Conservation (phyloP, 2,113 vertebrate species). For the Albula glossodonta region DNA sequence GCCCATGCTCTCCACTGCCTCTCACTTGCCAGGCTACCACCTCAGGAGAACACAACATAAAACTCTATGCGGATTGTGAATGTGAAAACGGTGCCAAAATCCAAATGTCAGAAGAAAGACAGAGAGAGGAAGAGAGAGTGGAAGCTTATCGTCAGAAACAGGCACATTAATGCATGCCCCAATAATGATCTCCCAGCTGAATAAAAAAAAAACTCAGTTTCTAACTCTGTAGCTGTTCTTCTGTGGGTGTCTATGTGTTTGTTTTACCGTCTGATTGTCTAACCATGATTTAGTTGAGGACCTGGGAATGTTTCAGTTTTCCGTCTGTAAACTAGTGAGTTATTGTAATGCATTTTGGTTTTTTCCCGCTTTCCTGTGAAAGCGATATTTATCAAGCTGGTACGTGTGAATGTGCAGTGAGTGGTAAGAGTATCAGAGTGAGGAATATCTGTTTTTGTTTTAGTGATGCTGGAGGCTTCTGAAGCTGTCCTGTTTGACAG, state of each 20-base stretch:
- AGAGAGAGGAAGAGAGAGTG: not conserved
- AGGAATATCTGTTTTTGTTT: conserved; percentile 3
- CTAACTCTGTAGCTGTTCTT: not conserved
- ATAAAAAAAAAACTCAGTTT: not conserved
- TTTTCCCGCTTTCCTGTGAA: too few species aligned
- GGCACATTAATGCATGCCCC: not conserved
- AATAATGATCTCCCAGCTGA: not conserved
- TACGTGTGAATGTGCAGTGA: conserved; percentile 12
- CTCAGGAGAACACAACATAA: not conserved
- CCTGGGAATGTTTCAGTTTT: not conserved
- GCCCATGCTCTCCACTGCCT: not conserved
- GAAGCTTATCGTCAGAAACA: not conserved
- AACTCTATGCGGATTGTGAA: not conserved
- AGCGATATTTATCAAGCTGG: not conserved
- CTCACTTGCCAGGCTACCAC: not conserved
- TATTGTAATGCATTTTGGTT: not conserved
- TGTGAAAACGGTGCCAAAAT: not conserved
- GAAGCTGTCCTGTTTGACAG: conserved; percentile 81
- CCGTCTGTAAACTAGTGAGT: not conserved
- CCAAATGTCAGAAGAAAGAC: not conserved
- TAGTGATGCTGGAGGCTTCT: conserved; percentile 83
- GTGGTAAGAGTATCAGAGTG: not conserved
- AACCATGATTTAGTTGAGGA: conserved; percentile 1
- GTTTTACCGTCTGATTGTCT: not conserved
- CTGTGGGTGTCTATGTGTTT: not conserved